Conservation (phyloP, 2,113 vertebrate genomes). For the Puma concolor region DNA sequence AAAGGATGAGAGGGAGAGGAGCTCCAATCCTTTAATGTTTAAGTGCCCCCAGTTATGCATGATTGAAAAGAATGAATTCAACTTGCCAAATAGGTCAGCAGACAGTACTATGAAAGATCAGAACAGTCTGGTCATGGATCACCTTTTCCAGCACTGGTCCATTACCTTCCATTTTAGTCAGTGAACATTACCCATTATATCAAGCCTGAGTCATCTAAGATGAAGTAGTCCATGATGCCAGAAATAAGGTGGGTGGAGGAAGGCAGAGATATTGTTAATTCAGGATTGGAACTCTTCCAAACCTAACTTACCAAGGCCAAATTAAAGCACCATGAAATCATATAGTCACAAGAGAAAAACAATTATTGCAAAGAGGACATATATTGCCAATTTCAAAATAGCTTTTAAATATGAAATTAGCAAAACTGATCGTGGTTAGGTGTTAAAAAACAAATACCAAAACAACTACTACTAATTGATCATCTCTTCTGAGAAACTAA, state of each 20-base stretch:
- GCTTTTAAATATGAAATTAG: neutral
- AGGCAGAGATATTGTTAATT: neutral
- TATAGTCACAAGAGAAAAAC: neutral
- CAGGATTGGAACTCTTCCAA: neutral
- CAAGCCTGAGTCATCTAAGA: neutral
- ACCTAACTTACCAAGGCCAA: neutral
- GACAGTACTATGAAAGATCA: conserved; percentile 50
- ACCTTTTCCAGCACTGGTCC: conserved; percentile 18
- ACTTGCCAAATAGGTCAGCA: conserved; percentile 48
- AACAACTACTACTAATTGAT: neutral
- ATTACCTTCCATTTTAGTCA: conserved; percentile 37
- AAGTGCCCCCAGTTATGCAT: conserved; percentile 55
- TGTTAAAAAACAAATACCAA: neutral
- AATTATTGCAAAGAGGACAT: neutral
- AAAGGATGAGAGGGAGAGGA: neutral
- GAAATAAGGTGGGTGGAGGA: neutral
- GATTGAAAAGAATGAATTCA: conserved; percentile 48
- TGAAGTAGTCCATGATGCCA: neutral
- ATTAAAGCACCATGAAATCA: neutral
- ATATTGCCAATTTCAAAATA: neutral
- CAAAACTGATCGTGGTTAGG: neutral
- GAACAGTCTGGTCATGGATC: conserved; percentile 40
- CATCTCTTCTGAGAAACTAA: neutral
- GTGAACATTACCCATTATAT: neutral
- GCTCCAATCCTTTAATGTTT: conserved; percentile 41